Percentiles rank a stretch among this genome's conserved stretches.
phyloP scores from a whole-genome alignment of 2,888 invertebrate species.

The Ophion slaviceki region DNA sequence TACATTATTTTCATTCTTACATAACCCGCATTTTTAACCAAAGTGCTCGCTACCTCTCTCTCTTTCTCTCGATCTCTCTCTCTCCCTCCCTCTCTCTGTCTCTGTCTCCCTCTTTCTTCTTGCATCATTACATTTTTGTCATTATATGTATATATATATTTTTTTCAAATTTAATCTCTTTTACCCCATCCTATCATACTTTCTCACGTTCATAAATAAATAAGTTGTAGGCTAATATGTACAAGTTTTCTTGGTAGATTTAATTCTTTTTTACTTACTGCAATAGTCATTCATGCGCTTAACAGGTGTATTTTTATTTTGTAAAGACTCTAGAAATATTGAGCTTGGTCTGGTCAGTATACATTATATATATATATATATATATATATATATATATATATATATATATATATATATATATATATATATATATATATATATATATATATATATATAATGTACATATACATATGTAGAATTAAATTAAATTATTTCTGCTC shows the following conservation, averaged over 20 bases:
- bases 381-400: constrained; percentile 68
- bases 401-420: constrained; percentile 65
- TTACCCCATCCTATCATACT: constrained; percentile 59
- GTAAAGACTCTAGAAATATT: constrained; percentile 84
- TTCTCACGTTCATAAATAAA: constrained; percentile 78
- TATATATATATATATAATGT: constrained; percentile 21
- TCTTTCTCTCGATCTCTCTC: constrained; percentile 38
- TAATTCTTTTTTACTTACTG: constrained; percentile 69
- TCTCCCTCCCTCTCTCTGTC: constrained; percentile 36
- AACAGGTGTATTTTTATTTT: constrained; percentile 76
- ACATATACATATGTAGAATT: not conserved
- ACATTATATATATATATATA: constrained; percentile 76
- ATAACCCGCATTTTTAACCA: constrained; percentile 66
- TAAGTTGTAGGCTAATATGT: constrained; percentile 80
- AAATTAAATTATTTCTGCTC: constrained; percentile 68
- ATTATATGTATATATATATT: constrained; percentile 24
- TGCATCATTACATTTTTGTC: constrained; percentile 10
- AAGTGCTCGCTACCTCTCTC: constrained; percentile 54
- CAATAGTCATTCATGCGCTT: constrained; percentile 77
- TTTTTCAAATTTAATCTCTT: constrained; percentile 45
- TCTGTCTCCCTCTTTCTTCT: constrained; percentile 53
- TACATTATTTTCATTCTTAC: constrained; percentile 73
- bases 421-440: not conserved
- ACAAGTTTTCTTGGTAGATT: constrained; percentile 75
- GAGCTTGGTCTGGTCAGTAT: constrained; percentile 83